A percentile compares a stretch with the other conserved stretches of the same genome.
Conservation (phyloP, 2,888 invertebrate genomes). For the Drosophila borborema region DNA sequence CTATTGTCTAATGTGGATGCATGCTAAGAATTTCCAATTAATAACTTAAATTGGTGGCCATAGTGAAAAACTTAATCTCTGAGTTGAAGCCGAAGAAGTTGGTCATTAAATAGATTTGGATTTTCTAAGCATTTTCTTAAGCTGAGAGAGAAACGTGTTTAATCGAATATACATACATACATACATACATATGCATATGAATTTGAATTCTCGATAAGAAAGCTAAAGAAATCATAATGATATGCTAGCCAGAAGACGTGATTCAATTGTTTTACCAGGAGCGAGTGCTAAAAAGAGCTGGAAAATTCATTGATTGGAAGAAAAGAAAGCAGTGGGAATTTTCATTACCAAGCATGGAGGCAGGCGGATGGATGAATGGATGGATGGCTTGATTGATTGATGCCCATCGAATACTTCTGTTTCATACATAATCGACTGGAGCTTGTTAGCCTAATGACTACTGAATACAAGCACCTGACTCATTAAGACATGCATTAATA, state of each 20-base stretch:
- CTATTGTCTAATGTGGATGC: neutral
- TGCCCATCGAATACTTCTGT: slow-evolving; percentile 2
- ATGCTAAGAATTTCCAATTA: slow-evolving; percentile 34
- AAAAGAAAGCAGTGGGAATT: slow-evolving; percentile 6
- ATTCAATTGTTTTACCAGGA: slow-evolving; percentile 5
- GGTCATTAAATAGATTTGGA: neutral
- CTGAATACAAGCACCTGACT: slow-evolving; percentile 1
- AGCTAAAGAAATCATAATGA: slow-evolving; percentile 2
- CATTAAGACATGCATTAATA: slow-evolving; percentile 1
- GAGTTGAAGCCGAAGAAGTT: slow-evolving; percentile 3
- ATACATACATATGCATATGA: neutral
- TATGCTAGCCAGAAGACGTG: slow-evolving; percentile 6
- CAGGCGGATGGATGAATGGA: neutral
- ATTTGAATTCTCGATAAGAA: neutral
- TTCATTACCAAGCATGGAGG: neutral
- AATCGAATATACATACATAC: neutral
- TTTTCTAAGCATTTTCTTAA: neutral
- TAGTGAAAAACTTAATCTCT: neutral
- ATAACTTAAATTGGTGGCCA: slow-evolving; percentile 10
- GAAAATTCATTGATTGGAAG: slow-evolving; percentile 4
- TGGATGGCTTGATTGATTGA: neutral
- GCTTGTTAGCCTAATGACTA: slow-evolving; percentile 5
- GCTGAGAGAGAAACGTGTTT: neutral
- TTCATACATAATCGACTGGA: neutral
- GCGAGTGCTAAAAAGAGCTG: slow-evolving; percentile 3